phyloP scores from a whole-genome alignment of 2,888 invertebrate genomes.

The Lysandra bellargus region DNA sequence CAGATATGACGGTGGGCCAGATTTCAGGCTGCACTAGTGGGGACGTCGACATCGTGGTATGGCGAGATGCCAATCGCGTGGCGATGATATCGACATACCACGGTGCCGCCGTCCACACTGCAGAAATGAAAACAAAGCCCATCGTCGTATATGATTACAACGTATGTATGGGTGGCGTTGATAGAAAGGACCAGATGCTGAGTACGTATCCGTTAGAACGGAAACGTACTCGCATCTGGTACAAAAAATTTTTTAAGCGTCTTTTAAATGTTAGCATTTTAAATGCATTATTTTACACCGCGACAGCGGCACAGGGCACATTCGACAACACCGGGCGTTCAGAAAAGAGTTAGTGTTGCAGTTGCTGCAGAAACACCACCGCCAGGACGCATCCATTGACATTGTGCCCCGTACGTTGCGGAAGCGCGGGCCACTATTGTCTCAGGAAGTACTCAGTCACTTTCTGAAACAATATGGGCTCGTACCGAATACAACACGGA shows the following conservation, averaged over 20 bases:
- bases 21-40: constrained; percentile 9
- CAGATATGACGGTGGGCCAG: constrained; percentile 2
- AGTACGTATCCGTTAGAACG: constrained; percentile 19
- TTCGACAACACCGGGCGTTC: constrained; percentile 18
- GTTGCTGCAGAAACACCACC: neutral
- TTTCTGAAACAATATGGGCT: constrained; percentile 29
- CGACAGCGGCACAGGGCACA: constrained; percentile 21
- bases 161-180: neutral
- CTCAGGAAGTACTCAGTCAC: constrained; percentile 19
- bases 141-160: constrained; percentile 17
- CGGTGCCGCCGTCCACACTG: too few relatives aligned
- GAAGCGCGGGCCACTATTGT: constrained; percentile 3
- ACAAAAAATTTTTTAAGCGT: constrained; percentile 23
- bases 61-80: too few relatives aligned
- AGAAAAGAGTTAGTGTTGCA: constrained; percentile 8
- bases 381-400: neutral
- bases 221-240: constrained; percentile 23
- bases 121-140: neutral
- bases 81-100: too few relatives aligned
- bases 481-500: constrained; percentile 26
- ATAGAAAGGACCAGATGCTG: constrained; percentile 19
- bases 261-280: neutral
- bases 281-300: constrained; percentile 13
- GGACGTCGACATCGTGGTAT: constrained; percentile 12
- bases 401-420: neutral